Evolutionary conservation across 1,140 invertebrate genomes (phyloP), one percentile per base, ranked within the genome.

Genomic region (Diorhabda carinulata): DNA sequence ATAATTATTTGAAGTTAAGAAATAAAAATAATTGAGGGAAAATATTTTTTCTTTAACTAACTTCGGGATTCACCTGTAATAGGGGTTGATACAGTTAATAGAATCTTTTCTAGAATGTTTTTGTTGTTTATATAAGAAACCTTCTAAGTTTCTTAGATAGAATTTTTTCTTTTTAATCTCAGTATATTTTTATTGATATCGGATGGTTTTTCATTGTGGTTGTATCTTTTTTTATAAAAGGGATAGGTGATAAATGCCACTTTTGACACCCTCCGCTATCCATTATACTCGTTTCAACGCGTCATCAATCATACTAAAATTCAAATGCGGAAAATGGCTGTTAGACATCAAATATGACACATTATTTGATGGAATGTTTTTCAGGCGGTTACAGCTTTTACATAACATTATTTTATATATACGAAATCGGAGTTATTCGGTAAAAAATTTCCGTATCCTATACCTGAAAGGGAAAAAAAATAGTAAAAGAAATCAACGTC

Each of bases 301-400:
- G 56, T 58, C 71, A 72, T 72, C 71, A 72, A 72, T 72, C 71
- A 72, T 72, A 72, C 64, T 72, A 67, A 69, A 72, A 72, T 67
- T 70, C 71, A 67, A 72, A 72, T 72, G 66, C 41, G 64, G 61
- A 66, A 66, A 66, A 66, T 61, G 65, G 67, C 57, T 69, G 70
- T 43, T 61, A 68, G 61, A 71, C 45, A 61, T 66, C 57, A 45
- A 41, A 7, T 41, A 64, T 64, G 47, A 64, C 62, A 64, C 47
- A 41, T 47, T 52, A 64, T 64, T 52, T 52, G 47, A 64, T 61
- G 42, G 25, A 61, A 43, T 61, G 41, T 61, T n/a, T 3, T n/a
- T 52, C 47, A 52, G 47, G 6, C 47, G 3, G 47, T 52, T 52
- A n/a, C 6, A 8, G 6, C n/a, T 52, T 52, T 6, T 52, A 52